Base-by-base conservation (phyloP, 2,888 invertebrate species). In the Folsomia candida region DNA sequence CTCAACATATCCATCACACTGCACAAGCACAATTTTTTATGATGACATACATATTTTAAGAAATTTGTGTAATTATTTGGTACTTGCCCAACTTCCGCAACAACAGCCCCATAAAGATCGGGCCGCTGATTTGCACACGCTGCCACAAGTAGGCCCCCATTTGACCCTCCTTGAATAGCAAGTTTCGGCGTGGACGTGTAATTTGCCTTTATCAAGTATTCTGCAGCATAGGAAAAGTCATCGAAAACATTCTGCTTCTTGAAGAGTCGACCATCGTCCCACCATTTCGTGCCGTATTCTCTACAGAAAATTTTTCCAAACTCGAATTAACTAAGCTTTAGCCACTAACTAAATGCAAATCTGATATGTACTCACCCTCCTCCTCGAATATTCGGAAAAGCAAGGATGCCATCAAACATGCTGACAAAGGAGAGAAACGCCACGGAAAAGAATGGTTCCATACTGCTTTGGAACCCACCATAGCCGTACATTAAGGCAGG, bases 231-330 rank as follows among this genome's bases (percentile, higher is more conserved):
- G 81, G 93, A 92, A 84, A 99, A 97, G 86, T 98, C 98, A 84
- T 97, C 93, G 84, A 97, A 98, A 60, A 91, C 92, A 84, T 98
- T 99, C 85, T 98, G 97, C 83, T 98, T 98, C 82, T 96, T 94
- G 2, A 89, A 87, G 75, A 93, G 86, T 25, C 93, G 90, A 1
- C 97, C 98, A 6, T 87, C 92, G 83, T 96, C 92, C 85, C 98
- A 97, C 98, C 98, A 99, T 80, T 90, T 89, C 67, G 68, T 67
- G 1, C 71, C 67, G 20, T 82, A 87, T 85, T 83, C 94, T 92
- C 96, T 70, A 20, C 22, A 65, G 25, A 9, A 20, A 57, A 11
- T 57, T 60, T 25, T 25, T n/a, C n/a, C n/a, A n/a, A n/a, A n/a
- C n/a, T n/a, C n/a, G n/a, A n/a, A n/a, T n/a, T n/a, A n/a, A n/a